Evolutionary conservation across 92 coral and sea anemone species (phyloP).

Genomic region (Palythoa caribaeorum): DNA sequence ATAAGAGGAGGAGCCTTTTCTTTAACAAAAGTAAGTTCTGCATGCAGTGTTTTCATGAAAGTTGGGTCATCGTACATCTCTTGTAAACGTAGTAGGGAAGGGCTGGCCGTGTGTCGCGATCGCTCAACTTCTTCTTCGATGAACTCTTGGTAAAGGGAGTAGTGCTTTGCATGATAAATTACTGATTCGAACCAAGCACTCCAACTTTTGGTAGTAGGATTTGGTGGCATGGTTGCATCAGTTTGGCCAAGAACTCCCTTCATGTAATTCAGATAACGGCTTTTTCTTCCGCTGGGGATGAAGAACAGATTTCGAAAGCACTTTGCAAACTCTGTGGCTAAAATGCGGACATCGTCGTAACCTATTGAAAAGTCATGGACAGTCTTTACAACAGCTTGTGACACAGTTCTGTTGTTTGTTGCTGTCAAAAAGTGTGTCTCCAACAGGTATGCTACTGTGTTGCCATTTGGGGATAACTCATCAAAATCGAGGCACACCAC

Average conservation of each 20-base stretch:
- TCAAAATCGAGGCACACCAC: slow-evolving; percentile 49
- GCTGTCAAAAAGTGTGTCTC: too few species aligned
- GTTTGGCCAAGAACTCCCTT: slow-evolving; percentile 24
- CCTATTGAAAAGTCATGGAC: too few species aligned
- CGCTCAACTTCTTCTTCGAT: slow-evolving; percentile 36
- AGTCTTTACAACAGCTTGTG: too few species aligned
- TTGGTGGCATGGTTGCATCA: slow-evolving; percentile 45
- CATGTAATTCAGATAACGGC: slow-evolving; percentile 9
- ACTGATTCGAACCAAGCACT: slow-evolving; percentile 30
- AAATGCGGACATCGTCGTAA: background rate
- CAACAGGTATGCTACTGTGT: background rate
- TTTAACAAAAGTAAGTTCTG: slow-evolving; percentile 16
- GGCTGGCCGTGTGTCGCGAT: slow-evolving; percentile 8
- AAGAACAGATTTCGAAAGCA: slow-evolving; percentile 44
- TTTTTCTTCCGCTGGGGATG: slow-evolving; percentile 58
- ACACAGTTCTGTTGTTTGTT: too few species aligned
- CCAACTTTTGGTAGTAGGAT: slow-evolving; percentile 38
- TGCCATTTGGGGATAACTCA: slow-evolving; percentile 52
- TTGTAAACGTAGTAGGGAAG: slow-evolving; percentile 34
- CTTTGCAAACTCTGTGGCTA: slow-evolving; percentile 47
- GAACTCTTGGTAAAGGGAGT: slow-evolving; percentile 18
- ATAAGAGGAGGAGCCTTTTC: slow-evolving; percentile 28
- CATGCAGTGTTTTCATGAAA: slow-evolving; percentile 31
- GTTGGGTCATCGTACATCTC: slow-evolving; percentile 24
- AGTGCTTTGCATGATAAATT: slow-evolving; percentile 15